Percentiles rank a stretch among this genome's conserved stretches.
Conservation (phyloP, 1,140 invertebrate species). For the Drosophila dunni region DNA sequence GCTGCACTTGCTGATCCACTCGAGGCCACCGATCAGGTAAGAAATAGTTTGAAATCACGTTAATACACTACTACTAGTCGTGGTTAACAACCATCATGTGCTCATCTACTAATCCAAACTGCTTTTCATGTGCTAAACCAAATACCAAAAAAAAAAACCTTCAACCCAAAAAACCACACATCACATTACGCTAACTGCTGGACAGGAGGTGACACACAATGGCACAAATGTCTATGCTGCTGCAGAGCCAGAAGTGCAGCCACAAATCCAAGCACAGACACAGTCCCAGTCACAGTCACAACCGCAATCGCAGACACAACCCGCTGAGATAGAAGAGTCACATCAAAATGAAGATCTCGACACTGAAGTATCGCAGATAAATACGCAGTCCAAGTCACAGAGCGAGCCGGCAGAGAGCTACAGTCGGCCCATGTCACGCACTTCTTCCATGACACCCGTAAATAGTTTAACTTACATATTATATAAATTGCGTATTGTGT, state of each 20-base stretch:
- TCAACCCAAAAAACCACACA: conserved; percentile 43
- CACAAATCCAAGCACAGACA: conserved; percentile 28
- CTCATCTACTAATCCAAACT: conserved; percentile 76
- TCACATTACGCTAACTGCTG: conserved; percentile 52
- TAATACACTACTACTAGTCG: conserved; percentile 7
- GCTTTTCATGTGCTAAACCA: conserved; percentile 75
- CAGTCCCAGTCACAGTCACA: conserved; percentile 28
- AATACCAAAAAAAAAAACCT: not conserved
- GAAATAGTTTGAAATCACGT: not conserved
- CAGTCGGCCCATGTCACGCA: conserved; percentile 84
- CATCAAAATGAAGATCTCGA: conserved; percentile 82
- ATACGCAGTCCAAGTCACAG: conserved; percentile 83
- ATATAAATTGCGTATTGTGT: not conserved
- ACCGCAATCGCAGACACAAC: conserved; percentile 41
- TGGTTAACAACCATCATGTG: conserved; percentile 61
- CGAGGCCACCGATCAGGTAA: conserved; percentile 66
- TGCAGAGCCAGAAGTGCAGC: conserved; percentile 36
- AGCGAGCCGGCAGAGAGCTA: conserved; percentile 81
- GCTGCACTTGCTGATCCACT: conserved; percentile 25
- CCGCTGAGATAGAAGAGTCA: conserved; percentile 66
- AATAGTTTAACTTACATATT: conserved; percentile 67
- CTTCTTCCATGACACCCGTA: conserved; percentile 85
- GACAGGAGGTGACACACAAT: conserved; percentile 66
- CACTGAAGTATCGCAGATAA: conserved; percentile 84
- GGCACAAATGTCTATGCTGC: conserved; percentile 59